Evolutionary conservation across 2,797 vertebrate genomes (phyloP), one percentile per base, ranked within the genome.

Genomic region (Sebastes vulpes): DNA sequence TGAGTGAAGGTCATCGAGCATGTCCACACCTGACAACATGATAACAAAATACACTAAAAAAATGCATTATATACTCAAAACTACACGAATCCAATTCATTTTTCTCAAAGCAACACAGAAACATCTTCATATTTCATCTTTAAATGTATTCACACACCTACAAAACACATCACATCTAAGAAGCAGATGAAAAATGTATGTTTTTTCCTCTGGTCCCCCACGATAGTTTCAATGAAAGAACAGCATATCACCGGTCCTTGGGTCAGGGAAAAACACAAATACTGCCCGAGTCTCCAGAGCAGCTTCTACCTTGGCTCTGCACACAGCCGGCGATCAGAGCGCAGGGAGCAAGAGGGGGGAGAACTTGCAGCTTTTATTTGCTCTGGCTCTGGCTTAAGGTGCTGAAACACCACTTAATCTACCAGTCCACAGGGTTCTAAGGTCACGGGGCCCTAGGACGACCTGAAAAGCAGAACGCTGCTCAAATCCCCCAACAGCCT

Each of bases 371-470:
- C 77, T 91, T 93, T 91, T 92, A 89, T 93, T 93, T 93, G 88
- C 75, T 82, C 50, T 77, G 86, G 81, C 67, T 80, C 91, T 83
- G 75, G 83, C 83, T 91, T 87, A 83, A 92, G 86, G 85, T 90
- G 89, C 79, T 50, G 78, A 85, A 93, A 90, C 87, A 89, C 82
- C 89, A 92, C 90, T 94, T 95, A 92, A 94, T 94, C 91, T 91
- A 71, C 25, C 66, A 69, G 83, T 77, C 80, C 78, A 78, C 57
- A 59, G 85, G 82, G 70, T 85, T 72, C 77, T 75, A 79, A 86
- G 89, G 93, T 93, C 86, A 88, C 4, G 4, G 42, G 0, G 69
- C 82, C 75, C 74, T 58, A 79, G 81, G 68, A 82, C 14, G 20
- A 77, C 59, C 67, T 73, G 65, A 83, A 82, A 53, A 72, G 16